phyloP scores from a whole-genome alignment of 2,113 vertebrate species.

The Craseonycteris thonglongyai region DNA sequence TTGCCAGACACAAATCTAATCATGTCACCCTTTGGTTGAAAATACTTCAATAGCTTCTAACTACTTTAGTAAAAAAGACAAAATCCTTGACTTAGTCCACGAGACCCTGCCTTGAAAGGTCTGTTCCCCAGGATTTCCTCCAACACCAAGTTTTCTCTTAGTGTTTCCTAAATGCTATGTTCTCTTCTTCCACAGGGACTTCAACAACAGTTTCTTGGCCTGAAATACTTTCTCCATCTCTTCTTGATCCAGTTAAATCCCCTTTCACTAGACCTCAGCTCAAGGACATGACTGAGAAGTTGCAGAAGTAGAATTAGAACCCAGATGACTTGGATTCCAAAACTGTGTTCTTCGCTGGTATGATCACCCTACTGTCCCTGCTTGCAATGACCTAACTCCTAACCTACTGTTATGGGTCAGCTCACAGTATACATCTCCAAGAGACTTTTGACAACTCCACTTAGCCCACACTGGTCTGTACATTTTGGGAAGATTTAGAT shows the following conservation, averaged over 20 bases:
- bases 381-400: neutral
- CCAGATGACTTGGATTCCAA: neutral
- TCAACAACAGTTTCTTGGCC: rapidly evolving
- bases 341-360: rapidly evolving
- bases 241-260: neutral
- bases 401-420: rapidly evolving
- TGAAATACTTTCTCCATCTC: too few species aligned
- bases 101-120: neutral
- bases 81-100: neutral
- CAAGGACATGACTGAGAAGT: neutral
- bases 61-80: neutral
- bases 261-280: neutral
- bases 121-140: too few species aligned
- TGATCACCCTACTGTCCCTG: rapidly evolving
- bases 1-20: neutral
- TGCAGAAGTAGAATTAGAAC: neutral
- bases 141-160: rapidly evolving
- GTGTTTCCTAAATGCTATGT: rapidly evolving
- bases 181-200: rapidly evolving
- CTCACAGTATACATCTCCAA: neutral
- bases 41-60: neutral
- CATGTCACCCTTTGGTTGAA: rapidly evolving
- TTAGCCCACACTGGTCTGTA: rapidly evolving
- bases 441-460: neutral
- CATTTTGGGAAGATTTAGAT: neutral